A percentile compares a stretch with the other conserved stretches of the same genome.
Evolutionary conservation across 2,113 vertebrate species (phyloP).

Genomic region (Struthidea cinerea): DNA sequence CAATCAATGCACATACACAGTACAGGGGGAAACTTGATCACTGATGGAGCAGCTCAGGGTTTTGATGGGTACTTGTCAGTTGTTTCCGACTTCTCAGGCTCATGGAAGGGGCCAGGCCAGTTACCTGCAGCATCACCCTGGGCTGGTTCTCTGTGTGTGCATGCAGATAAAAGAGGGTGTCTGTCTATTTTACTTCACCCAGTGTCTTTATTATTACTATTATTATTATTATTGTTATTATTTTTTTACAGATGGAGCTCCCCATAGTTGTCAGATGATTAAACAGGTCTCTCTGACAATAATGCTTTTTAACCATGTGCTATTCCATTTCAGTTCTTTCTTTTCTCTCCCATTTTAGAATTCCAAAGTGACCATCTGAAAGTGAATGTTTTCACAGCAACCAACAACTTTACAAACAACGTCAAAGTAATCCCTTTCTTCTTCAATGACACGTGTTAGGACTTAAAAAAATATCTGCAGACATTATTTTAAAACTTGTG

Average conservation of each 20-base stretch:
- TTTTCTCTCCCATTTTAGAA: neutral
- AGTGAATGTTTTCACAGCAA: neutral
- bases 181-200: neutral
- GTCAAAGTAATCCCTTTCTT: neutral
- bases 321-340: neutral
- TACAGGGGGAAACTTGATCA: constrained; percentile 32
- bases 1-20: constrained; percentile 36
- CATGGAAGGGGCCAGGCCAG: neutral
- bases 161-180: rapidly evolving
- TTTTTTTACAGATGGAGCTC: neutral
- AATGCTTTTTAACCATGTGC: neutral
- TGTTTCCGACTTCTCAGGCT: neutral
- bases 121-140: neutral
- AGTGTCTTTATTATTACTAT: neutral
- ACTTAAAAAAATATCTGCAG: neutral
- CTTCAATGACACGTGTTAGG: neutral
- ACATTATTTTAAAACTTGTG: neutral
- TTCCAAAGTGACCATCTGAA: neutral
- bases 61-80: constrained; percentile 37
- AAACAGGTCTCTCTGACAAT: neutral
- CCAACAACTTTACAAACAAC: neutral
- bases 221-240: neutral
- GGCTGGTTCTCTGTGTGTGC: neutral
- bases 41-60: neutral
- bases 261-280: neutral